Percentiles rank a stretch among this genome's conserved stretches.
Conservation (phyloP, 2,888 invertebrate genomes). For the Caenorhabditis sp. region DNA sequence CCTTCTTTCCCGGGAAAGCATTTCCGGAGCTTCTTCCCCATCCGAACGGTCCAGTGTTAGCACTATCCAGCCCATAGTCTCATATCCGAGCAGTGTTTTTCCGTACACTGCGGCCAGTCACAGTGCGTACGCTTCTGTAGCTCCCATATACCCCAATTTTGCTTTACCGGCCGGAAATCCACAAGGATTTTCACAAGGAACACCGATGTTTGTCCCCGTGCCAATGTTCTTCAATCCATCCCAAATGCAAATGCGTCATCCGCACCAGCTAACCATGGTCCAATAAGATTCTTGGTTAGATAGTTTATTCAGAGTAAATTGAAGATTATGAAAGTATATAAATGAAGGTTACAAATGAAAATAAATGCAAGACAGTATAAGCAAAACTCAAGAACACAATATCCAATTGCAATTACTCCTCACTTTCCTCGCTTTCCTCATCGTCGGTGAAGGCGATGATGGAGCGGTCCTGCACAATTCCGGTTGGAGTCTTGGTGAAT, state of each 20-base stretch:
- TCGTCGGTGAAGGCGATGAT: slow-evolving; percentile 40
- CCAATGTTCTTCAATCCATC: slow-evolving; percentile 29
- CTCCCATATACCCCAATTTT: slow-evolving; percentile 9
- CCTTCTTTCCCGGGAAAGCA: slow-evolving; percentile 11
- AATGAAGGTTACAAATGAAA: neutral
- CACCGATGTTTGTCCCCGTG: slow-evolving; percentile 29
- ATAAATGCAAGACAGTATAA: no score
- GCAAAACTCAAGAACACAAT: neutral
- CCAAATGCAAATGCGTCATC: slow-evolving; percentile 1
- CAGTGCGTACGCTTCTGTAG: neutral
- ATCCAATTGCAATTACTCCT: neutral
- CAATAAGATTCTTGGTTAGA: slow-evolving; percentile 6
- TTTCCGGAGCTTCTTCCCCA: slow-evolving; percentile 9
- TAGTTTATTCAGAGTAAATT: slow-evolving; percentile 5
- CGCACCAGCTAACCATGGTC: neutral
- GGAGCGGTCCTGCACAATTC: slow-evolving; percentile 59
- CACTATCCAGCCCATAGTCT: slow-evolving; percentile 15
- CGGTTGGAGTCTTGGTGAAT: slow-evolving; percentile 68
- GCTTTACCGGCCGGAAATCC: slow-evolving; percentile 5
- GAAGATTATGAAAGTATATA: neutral
- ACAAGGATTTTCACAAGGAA: slow-evolving; percentile 10
- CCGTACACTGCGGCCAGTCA: neutral
- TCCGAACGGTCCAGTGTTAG: slow-evolving; percentile 28
- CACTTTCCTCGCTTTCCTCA: slow-evolving; percentile 4
- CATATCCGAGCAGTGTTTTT: no score